Evolutionary conservation across 2,888 invertebrate species (phyloP).

Genomic region (Argyra leucocephala): DNA sequence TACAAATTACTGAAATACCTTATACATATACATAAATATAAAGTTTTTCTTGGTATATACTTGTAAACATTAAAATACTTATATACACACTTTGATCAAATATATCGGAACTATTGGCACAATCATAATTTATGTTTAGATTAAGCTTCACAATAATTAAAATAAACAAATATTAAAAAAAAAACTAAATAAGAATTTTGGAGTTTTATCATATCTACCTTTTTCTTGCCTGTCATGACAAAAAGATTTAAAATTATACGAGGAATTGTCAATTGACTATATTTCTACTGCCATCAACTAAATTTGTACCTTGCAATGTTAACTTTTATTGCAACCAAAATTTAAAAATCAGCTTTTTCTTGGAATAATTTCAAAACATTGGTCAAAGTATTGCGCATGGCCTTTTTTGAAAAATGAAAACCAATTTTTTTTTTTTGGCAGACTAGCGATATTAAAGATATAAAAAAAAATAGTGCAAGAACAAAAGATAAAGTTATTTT

Average conservation of each 20-base stretch:
- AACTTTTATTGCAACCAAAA: no score
- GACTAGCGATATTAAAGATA: no score
- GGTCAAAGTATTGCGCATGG: conserved; percentile 1
- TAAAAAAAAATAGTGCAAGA: background rate
- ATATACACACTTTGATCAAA: background rate
- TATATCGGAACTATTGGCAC: background rate
- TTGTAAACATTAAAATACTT: background rate
- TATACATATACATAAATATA: background rate
- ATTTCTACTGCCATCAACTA: background rate
- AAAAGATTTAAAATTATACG: background rate
- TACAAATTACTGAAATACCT: no score
- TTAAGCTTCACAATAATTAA: background rate
- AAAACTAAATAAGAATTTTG: background rate
- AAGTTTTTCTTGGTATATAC: background rate
- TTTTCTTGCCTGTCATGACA: background rate
- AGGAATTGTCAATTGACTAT: background rate
- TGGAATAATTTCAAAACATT: conserved; percentile 2
- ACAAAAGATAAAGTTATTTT: background rate
- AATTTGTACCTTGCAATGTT: no score
- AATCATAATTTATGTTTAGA: background rate
- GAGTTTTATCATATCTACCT: background rate
- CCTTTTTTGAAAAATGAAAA: background rate
- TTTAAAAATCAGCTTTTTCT: no score
- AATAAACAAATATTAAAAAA: background rate
- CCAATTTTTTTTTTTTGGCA: background rate